These are phyloP conservation scores for Echinometra lucunter DNA, from an alignment of 53 echinoderm and acorn worm genomes.

Conservation along the genomic window DNA sequence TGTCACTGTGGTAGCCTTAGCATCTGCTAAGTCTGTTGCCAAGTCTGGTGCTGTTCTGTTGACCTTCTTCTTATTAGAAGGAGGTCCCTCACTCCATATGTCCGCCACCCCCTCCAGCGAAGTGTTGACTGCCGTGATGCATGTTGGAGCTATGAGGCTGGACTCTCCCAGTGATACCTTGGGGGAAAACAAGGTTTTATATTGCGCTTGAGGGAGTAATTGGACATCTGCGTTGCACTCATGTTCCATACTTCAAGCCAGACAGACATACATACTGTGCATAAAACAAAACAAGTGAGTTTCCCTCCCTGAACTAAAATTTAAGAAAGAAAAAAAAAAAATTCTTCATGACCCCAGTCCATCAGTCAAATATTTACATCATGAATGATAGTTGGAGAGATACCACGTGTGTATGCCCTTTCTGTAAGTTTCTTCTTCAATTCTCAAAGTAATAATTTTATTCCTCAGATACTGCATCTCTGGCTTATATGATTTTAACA, in stretches of 20 bases:
- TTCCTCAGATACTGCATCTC: no score
- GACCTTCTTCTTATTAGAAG: neutral
- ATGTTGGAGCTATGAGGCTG: constrained; percentile 50
- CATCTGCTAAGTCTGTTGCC: neutral
- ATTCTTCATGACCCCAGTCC: no score
- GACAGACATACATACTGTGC: neutral
- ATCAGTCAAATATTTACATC: no score
- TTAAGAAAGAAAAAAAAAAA: neutral
- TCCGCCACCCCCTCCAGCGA: constrained; percentile 21
- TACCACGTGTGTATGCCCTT: no score
- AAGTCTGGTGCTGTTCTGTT: neutral
- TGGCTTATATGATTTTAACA: no score
- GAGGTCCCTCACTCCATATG: constrained; percentile 59
- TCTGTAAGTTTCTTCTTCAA: no score
- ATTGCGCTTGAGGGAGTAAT: neutral
- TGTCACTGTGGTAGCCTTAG: neutral
- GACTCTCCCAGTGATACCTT: constrained; percentile 69
- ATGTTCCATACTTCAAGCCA: neutral
- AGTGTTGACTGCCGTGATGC: constrained; percentile 52
- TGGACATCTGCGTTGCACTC: neutral
- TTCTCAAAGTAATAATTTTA: no score
- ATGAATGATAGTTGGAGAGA: no score
- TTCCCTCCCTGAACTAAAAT: neutral
- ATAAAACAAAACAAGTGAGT: neutral
- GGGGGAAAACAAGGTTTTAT: neutral